phyloP scores from a whole-genome alignment of 2,888 invertebrate genomes.

The Lithophane semibrunnea region DNA sequence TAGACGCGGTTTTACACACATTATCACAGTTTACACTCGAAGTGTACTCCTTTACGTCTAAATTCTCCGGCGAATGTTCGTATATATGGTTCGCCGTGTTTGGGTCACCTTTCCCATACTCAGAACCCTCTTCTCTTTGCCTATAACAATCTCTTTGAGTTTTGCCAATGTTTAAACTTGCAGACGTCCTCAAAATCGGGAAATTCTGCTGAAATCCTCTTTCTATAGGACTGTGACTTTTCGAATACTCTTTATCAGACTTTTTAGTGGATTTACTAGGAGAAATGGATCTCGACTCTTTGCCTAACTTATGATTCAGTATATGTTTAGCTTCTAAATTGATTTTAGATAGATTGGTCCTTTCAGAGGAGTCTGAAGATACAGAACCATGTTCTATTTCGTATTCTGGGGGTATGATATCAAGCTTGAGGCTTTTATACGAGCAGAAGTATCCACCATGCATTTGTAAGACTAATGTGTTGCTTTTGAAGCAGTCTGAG shows the following conservation, averaged over 20 bases:
- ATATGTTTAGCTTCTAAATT: slow-evolving; percentile 80
- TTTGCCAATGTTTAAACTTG: slow-evolving; percentile 80
- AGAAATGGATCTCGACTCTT: slow-evolving; percentile 84
- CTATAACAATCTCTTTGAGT: slow-evolving; percentile 71
- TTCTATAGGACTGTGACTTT: slow-evolving; percentile 87
- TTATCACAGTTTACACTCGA: slow-evolving; percentile 78
- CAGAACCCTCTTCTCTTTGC: slow-evolving; percentile 71
- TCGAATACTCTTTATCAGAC: slow-evolving; percentile 85
- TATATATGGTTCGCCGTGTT: slow-evolving; percentile 78
- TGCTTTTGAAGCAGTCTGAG: slow-evolving; percentile 92
- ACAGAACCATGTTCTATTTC: slow-evolving; percentile 84
- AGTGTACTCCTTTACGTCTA: slow-evolving; percentile 81
- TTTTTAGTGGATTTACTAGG: slow-evolving; percentile 80
- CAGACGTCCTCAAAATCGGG: slow-evolving; percentile 78
- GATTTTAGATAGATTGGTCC: slow-evolving; percentile 82
- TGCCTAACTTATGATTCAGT: slow-evolving; percentile 75
- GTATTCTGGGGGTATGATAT: slow-evolving; percentile 86
- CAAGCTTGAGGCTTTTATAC: slow-evolving; percentile 88
- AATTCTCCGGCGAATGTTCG: slow-evolving; percentile 86
- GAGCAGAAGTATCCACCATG: slow-evolving; percentile 96
- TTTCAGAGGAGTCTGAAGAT: slow-evolving; percentile 85
- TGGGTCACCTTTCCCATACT: slow-evolving; percentile 73
- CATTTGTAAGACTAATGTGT: slow-evolving; percentile 96
- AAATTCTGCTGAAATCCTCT: slow-evolving; percentile 84
- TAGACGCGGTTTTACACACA: slow-evolving; percentile 75